Conservation (phyloP, 2,113 vertebrate genomes). For the Nycticorax nycticorax region DNA sequence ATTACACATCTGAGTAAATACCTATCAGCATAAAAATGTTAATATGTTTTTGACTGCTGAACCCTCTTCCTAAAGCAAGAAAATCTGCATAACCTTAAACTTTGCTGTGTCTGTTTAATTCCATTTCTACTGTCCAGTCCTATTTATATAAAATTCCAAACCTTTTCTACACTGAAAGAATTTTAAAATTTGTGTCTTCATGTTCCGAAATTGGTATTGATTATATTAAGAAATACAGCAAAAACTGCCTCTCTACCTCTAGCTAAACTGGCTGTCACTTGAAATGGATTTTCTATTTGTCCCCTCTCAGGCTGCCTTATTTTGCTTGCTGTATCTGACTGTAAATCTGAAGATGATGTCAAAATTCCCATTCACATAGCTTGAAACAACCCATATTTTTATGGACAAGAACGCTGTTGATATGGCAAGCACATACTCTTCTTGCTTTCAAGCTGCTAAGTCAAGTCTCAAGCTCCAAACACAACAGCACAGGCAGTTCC, state of each 20-base stretch:
- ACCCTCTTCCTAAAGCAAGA: neutral
- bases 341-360: neutral
- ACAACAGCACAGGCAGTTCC: neutral
- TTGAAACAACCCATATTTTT: neutral
- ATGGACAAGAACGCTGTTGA: neutral
- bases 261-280: neutral
- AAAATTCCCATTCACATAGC: neutral
- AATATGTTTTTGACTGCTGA: neutral
- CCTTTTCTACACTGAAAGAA: neutral
- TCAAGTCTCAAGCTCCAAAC: neutral
- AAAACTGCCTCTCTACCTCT: neutral
- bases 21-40: neutral
- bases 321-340: neutral
- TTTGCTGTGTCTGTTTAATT: neutral
- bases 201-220: neutral
- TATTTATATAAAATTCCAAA: neutral
- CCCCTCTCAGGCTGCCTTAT: neutral
- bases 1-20: neutral
- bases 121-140: neutral
- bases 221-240: neutral
- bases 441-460: neutral
- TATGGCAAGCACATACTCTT: neutral
- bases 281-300: neutral
- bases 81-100: neutral
- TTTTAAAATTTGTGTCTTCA: neutral